Percentiles rank a stretch among this genome's conserved stretches.
Evolutionary conservation across 2,888 invertebrate species (phyloP).

Genomic region (Drosophila yooni): DNA sequence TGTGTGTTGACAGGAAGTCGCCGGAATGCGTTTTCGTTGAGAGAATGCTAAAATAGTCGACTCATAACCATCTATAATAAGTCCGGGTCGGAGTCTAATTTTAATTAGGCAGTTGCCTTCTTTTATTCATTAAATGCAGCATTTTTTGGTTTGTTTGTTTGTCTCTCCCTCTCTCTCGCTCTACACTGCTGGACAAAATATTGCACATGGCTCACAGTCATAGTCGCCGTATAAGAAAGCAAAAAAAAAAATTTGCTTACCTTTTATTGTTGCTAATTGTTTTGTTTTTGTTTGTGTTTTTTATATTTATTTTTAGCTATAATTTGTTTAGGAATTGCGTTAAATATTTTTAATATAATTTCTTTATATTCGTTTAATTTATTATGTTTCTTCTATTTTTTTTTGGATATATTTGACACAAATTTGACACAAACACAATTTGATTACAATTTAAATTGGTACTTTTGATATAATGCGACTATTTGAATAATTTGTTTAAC

Average conservation of each 20-base stretch:
- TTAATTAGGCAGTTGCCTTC: slow-evolving; percentile 49
- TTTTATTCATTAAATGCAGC: slow-evolving; percentile 33
- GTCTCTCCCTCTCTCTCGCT: not conserved
- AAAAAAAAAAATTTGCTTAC: slow-evolving; percentile 22
- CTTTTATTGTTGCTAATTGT: slow-evolving; percentile 20
- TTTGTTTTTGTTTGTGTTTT: slow-evolving; percentile 18
- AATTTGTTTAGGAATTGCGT: slow-evolving; percentile 73
- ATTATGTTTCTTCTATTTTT: slow-evolving; percentile 22
- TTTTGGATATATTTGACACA: slow-evolving; percentile 47
- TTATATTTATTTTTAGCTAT: slow-evolving; percentile 39
- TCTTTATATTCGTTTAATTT: slow-evolving; percentile 4
- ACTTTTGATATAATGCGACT: slow-evolving; percentile 52
- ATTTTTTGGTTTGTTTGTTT: slow-evolving; percentile 21
- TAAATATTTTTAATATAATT: slow-evolving; percentile 48
- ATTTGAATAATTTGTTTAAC: slow-evolving; percentile 47
- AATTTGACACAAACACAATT: slow-evolving; percentile 37
- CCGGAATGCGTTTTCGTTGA: slow-evolving; percentile 61
- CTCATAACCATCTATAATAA: slow-evolving; percentile 33
- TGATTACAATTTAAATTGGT: slow-evolving; percentile 39
- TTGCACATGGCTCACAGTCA: slow-evolving; percentile 27
- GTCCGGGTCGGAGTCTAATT: slow-evolving; percentile 7
- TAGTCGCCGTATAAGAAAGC: slow-evolving; percentile 7
- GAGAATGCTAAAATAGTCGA: slow-evolving; percentile 43
- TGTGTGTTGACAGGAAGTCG: slow-evolving; percentile 71
- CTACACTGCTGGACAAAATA: slow-evolving; percentile 43